These are phyloP conservation scores for Leptura quadrifasciata DNA, from an alignment of 2,888 invertebrate genomes.

Conservation along the genomic window DNA sequence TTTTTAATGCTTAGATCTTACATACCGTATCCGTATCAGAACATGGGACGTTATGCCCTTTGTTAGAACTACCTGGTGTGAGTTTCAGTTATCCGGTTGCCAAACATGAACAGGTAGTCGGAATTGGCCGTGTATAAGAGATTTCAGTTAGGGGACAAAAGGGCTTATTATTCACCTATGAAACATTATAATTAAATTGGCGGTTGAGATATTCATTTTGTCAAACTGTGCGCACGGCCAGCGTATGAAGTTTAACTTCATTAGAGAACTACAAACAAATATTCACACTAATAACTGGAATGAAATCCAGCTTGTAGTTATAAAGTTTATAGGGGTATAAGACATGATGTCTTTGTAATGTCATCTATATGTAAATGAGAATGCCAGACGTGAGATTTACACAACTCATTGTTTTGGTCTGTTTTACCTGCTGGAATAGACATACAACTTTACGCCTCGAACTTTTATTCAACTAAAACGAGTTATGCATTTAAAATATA, in stretches of 20 bases:
- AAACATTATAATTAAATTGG: slow-evolving; percentile 34
- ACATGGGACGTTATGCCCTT: not conserved
- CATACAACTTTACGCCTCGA: not conserved
- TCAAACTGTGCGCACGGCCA: slow-evolving; percentile 7
- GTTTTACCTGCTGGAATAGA: slow-evolving; percentile 28
- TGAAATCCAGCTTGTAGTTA: slow-evolving; percentile 27
- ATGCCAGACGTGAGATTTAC: slow-evolving; percentile 31
- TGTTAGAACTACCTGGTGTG: slow-evolving; percentile 30
- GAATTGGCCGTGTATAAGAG: slow-evolving; percentile 21
- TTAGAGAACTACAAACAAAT: slow-evolving; percentile 37
- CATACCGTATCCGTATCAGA: not conserved
- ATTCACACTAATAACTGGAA: slow-evolving; percentile 33
- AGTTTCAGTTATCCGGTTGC: slow-evolving; percentile 36
- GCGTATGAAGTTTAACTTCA: slow-evolving; percentile 25
- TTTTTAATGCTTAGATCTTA: not conserved
- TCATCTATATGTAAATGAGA: slow-evolving; percentile 35
- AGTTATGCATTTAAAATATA: not conserved
- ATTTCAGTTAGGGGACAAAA: slow-evolving; percentile 24
- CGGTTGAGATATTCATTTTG: slow-evolving; percentile 33
- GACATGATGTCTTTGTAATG: slow-evolving; percentile 24
- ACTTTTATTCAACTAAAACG: slow-evolving; percentile 12
- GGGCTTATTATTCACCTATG: slow-evolving; percentile 32
- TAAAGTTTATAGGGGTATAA: slow-evolving; percentile 34
- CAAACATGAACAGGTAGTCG: slow-evolving; percentile 37
- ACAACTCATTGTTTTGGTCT: slow-evolving; percentile 34